phyloP scores from a whole-genome alignment of 2,797 vertebrate species.

The Tarsius wallacei region DNA sequence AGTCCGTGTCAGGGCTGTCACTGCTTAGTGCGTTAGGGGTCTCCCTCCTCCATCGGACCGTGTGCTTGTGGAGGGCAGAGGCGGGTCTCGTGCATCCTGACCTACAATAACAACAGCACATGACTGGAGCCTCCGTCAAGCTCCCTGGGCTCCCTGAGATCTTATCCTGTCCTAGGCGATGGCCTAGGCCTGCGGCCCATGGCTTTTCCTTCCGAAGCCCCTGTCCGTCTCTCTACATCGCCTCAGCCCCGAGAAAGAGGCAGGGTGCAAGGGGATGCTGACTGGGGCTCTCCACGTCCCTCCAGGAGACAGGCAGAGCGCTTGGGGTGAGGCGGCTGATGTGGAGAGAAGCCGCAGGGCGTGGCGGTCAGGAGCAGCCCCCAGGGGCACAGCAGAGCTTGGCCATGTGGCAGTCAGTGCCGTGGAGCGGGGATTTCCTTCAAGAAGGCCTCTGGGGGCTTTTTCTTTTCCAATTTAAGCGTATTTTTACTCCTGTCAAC shows the following conservation, averaged over 20 bases:
- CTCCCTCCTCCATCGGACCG: accelerated
- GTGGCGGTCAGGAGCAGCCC: not conserved
- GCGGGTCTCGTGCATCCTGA: not conserved
- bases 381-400: accelerated
- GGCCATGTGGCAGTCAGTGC: accelerated
- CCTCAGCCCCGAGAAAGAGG: not conserved
- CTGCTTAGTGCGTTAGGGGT: accelerated
- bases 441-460: not conserved
- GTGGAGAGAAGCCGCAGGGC: too few species aligned
- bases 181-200: not conserved
- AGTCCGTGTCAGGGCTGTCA: accelerated
- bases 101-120: accelerated
- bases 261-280: not conserved
- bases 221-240: not conserved
- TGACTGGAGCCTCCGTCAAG: accelerated
- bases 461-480: not conserved
- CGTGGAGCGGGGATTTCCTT: not conserved
- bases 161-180: not conserved
- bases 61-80: not conserved
- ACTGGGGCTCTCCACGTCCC: accelerated
- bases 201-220: not conserved
- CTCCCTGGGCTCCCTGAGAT: not conserved
- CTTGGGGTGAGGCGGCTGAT: not conserved
- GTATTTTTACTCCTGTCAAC: not conserved
- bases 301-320: too few species aligned